A percentile compares a stretch with the other conserved stretches of the same genome.
These are phyloP conservation scores for Anguilla marmorata DNA, from an alignment of 2,797 vertebrate species.

Conservation along the genomic window DNA sequence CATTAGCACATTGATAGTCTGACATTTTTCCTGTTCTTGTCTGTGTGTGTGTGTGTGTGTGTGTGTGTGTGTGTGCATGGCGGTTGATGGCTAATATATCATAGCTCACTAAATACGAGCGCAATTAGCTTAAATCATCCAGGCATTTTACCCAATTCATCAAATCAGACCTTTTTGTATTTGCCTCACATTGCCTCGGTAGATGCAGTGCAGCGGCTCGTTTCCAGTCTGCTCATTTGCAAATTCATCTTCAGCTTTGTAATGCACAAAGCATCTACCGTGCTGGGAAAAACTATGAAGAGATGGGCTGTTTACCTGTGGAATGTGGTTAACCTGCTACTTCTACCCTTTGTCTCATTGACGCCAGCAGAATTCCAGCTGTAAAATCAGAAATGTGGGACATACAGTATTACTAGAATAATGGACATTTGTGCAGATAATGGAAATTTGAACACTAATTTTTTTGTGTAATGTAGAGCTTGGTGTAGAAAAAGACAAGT, in stretches of 20 bases:
- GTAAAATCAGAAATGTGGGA: neutral
- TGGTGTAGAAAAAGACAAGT: slow-evolving; percentile 58
- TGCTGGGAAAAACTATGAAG: neutral
- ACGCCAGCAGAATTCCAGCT: neutral
- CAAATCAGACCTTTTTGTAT: neutral
- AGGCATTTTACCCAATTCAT: neutral
- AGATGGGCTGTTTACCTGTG: neutral
- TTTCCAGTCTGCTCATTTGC: neutral
- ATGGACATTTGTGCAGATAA: neutral
- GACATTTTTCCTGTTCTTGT: neutral
- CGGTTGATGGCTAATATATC: neutral
- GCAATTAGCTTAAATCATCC: neutral
- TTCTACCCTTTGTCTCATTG: neutral
- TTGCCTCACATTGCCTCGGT: neutral
- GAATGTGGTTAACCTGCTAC: neutral
- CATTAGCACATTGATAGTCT: neutral
- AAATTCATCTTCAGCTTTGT: neutral
- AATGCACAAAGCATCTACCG: neutral
- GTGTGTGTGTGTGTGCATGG: neutral
- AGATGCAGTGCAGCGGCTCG: neutral
- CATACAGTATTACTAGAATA: neutral
- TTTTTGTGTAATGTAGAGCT: slow-evolving; percentile 11
- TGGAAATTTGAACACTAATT: slow-evolving; percentile 48
- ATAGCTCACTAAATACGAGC: neutral
- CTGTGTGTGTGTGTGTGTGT: neutral